Evolutionary conservation across 2,888 invertebrate genomes (phyloP), one percentile per base, ranked within the genome.

Genomic region (Pyrrhia umbra): DNA sequence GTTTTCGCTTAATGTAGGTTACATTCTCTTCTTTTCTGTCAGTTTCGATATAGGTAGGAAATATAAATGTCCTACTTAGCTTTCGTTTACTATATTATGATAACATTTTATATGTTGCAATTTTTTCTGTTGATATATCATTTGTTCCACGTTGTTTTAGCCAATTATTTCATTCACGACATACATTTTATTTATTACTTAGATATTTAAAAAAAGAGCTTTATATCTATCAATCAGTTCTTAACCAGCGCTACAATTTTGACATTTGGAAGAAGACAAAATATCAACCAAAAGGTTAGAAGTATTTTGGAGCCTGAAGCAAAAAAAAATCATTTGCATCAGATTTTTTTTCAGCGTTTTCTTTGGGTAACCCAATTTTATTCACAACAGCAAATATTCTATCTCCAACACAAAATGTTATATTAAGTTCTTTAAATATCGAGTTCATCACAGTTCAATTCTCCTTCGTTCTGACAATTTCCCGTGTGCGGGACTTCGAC

Each of bases 401-500:
- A 42, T 3, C n/a, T 10, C 9, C 13, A 16, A 8, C 30, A 30
- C n/a, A 30, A 13, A 27, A 13, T 13, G 13, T 8, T 30, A 13
- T 13, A 30, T 30, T n/a, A n/a, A n/a, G n/a, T n/a, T n/a, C n/a
- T n/a, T 71, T 43, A 72, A 49, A 74, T 71, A 13, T 73, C 74
- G 5, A 68, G 45, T 50, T 74, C 71, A 46, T 77, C 72, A 62
- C 78, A 75, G 15, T 71, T 45, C 27, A 82, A 13, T 27, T 47
- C 52, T 0, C 45, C 52, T 10, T 39, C 20, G 0, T 42, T 27
- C 20, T n/a, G 34, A 27, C 65, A 10, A 9, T 54, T 65, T 23
- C 75, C 69, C 10, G 50, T 50, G 82, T 70, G 57, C n/a, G 70
- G 75, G 0, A 76, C 67, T 18, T 88, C 87, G 0, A 90, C 79